Percentiles rank a stretch among this genome's conserved stretches.
These are phyloP conservation scores for Lynx canadensis DNA, from an alignment of 2,113 vertebrate species.

Conservation along the genomic window DNA sequence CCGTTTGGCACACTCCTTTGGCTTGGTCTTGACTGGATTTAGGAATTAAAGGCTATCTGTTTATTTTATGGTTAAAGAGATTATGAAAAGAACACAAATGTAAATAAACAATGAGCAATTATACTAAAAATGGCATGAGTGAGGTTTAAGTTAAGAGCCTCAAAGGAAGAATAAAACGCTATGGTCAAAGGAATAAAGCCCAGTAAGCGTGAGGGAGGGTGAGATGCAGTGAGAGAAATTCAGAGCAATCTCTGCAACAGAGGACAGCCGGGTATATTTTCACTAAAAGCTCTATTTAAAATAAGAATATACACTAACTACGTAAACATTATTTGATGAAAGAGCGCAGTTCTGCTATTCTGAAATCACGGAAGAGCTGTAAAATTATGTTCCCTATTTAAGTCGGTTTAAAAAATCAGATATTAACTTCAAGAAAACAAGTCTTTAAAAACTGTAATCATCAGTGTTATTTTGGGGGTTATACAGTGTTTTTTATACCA, in stretches of 20 bases:
- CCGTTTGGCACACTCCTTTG: not conserved
- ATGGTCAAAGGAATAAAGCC: not conserved
- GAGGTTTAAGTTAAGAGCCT: not conserved
- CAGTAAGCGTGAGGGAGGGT: not conserved
- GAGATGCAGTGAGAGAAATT: not conserved
- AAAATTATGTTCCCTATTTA: not conserved
- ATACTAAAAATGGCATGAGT: not conserved
- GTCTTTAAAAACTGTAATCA: not conserved
- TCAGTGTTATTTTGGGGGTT: not conserved
- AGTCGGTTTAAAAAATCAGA: not conserved
- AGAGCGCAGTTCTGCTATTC: conserved; percentile 6
- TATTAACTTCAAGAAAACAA: not conserved
- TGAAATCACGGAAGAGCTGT: not conserved
- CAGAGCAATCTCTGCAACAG: not conserved
- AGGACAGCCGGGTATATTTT: not conserved
- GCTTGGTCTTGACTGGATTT: not conserved
- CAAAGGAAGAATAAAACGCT: not conserved
- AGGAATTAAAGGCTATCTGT: not conserved
- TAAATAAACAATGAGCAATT: not conserved
- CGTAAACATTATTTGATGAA: not conserved
- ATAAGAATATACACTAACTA: conserved; percentile 13
- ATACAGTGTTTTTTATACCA: not conserved
- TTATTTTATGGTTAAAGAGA: not conserved
- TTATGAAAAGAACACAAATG: not conserved
- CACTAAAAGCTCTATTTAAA: not conserved